A percentile compares a stretch with the other conserved stretches of the same genome.
Conservation (phyloP, 2,888 invertebrate species). For the Augochlorella aurata region DNA sequence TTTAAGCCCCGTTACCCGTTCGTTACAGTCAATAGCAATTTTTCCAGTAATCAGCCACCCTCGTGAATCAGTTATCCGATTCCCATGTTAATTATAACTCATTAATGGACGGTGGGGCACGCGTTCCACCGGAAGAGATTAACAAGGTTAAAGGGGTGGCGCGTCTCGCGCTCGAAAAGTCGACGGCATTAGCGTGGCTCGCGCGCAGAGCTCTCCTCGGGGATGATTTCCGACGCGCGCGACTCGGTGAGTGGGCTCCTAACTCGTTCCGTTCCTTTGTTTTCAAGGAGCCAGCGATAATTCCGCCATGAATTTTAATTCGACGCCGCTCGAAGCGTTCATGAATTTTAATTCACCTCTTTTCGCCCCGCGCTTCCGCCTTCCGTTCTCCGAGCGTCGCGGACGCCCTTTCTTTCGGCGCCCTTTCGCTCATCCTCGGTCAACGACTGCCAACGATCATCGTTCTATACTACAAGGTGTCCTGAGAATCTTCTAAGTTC, state of each 20-base stretch:
- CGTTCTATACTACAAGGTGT: neutral
- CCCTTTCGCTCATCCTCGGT: constrained; percentile 1
- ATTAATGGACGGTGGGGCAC: constrained; percentile 19
- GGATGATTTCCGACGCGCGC: constrained; percentile 56
- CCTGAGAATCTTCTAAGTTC: too few species aligned
- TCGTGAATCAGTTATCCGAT: neutral
- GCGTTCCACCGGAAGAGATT: neutral
- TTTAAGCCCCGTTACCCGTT: too few species aligned
- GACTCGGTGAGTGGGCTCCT: constrained; percentile 57
- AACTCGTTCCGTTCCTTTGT: constrained; percentile 67
- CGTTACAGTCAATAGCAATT: neutral
- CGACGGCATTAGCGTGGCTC: constrained; percentile 28
- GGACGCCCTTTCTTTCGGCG: neutral
- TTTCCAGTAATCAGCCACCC: neutral
- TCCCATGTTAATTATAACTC: constrained; percentile 27
- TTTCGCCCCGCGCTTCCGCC: constrained; percentile 39
- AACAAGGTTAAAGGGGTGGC: constrained; percentile 10
- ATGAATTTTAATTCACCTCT: constrained; percentile 73
- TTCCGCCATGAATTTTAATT: constrained; percentile 75
- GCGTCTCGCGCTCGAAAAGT: constrained; percentile 32
- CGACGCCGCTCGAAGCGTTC: constrained; percentile 69
- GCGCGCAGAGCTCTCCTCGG: constrained; percentile 41
- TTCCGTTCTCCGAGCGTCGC: neutral
- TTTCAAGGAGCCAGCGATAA: constrained; percentile 70
- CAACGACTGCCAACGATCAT: constrained; percentile 6